Percentiles rank a stretch among this genome's conserved stretches.
phyloP scores from a whole-genome alignment of 2,113 vertebrate genomes.

The Podarcis raffonei region DNA sequence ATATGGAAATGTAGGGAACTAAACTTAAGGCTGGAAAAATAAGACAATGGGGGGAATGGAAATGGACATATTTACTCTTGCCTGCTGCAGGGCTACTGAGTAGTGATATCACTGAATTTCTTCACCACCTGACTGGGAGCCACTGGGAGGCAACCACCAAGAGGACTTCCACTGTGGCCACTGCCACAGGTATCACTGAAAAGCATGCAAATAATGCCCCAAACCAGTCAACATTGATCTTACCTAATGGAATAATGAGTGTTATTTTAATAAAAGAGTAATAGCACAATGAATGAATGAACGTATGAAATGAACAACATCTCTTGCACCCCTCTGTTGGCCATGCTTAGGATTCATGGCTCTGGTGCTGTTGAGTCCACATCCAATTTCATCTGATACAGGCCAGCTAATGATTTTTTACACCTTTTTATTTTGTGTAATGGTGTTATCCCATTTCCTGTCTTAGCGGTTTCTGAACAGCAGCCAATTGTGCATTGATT shows the following conservation, averaged over 20 bases:
- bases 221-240: neutral
- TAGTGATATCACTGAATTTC: too few species aligned
- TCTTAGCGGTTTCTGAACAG: conserved; percentile 3
- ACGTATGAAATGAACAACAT: neutral
- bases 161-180: too few species aligned
- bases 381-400: neutral
- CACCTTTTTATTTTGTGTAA: neutral
- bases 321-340: neutral
- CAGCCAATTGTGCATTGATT: conserved; percentile 25
- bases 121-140: neutral
- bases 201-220: neutral
- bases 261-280: too few species aligned
- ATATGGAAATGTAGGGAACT: too few species aligned
- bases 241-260: neutral
- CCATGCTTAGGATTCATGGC: neutral
- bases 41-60: too few species aligned
- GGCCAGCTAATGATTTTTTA: neutral
- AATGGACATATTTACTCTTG: too few species aligned
- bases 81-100: too few species aligned
- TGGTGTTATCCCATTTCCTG: neutral
- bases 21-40: too few species aligned
- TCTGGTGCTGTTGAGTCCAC: neutral
- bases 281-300: neutral
- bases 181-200: neutral
- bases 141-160: neutral